Base-by-base conservation (phyloP, 1,140 invertebrate species). In the Portunus trituberculatus region DNA sequence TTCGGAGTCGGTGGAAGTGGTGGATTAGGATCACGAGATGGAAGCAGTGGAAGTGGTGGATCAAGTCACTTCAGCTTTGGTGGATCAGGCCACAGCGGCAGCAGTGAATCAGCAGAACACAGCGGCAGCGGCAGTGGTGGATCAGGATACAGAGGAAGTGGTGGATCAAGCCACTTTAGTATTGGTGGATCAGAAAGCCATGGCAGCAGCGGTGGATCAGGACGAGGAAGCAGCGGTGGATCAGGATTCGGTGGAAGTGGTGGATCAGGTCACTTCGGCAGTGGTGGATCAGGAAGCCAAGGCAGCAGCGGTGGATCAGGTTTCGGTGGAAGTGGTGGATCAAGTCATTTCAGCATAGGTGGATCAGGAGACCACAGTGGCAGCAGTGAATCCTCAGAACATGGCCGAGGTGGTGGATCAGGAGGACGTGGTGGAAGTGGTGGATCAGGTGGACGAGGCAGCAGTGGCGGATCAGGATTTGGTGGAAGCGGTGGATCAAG, bases 41-140 rank as follows among this genome's bases (percentile, higher is more conserved):
- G 83, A 83, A 83, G 82, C 28, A 46, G 89, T 94, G 82, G 87
- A 88, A 45, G 92, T 91, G 14, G 95, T 92, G 31, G 92, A 39
- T 39, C 91, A 91, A 12, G 29, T 16, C 31, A 83, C n/a, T 29
- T 28, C 28, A 82, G 76, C 32, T 28, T 45, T n/a, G 67, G 67
- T 76, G 67, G 0, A 76, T 76, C 67, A 76, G 52, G 16, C 91
- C 31, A 20, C 39, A 46, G 91, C 25, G 91, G 67, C 31, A 84
- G 31, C 25, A 48, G 95, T 82, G 20, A 39, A 48, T 67, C 84
- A 16, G 84, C 14, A 86, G 10, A 25, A 52, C 39, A 25, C 28
- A 76, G 95, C 4, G 89, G 93, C 76, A 83, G 48, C 52, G 16
- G 93, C 16, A 29, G 45, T 92, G 84, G 89, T 93, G 96, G 96